Evolutionary conservation across 2,113 vertebrate genomes (phyloP), one percentile per base, ranked within the genome.

Genomic region (Corythornis vintsioides): DNA sequence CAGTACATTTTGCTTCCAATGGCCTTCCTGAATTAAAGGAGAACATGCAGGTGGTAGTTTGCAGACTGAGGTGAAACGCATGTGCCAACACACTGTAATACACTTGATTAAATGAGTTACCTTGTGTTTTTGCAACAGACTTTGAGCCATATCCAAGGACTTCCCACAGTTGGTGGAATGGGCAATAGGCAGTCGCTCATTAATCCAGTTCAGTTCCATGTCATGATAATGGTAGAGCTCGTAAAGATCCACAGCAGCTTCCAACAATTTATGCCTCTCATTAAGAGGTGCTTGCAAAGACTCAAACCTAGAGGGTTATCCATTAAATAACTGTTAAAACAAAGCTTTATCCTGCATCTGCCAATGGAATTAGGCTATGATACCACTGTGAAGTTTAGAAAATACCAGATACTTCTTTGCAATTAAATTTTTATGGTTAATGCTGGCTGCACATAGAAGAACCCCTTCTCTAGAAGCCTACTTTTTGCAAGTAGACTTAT

Each of bases 181-280:
- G 47, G 95, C 90, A 15, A 93, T 67, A 47, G 98, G 97, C 77
- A 97, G 83, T 57, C 96, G 97, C 89, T 99, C 98, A 6, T 97
- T 96, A 69, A 99, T 98, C 98, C 99, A 99, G 48, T 77, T 97
- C 71, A 98, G 92, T 91, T 99, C 99, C 90, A 98, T 92, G 74
- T 98, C 96, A 61, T 98, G 97, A 29, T 98, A 97, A 16, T 98
- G 97, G 73, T 97, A 97, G 90, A 99, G 99, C 61, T 97, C 98
- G 66, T 98, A 98, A 18, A 99, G 97, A 60, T 96, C 96, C 65
- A 98, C 97, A 0, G 97, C 97, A 31, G 98, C 97, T 94, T 98
- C 98, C 86, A 99, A 95, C 87, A 98, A 92, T 48, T 95, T 92
- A 8, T 33, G 90, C 21, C 96, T 96, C 70, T 95, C 65, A 13